phyloP scores from a whole-genome alignment of 2,797 vertebrate genomes.

The Alcedo quadribrachys region DNA sequence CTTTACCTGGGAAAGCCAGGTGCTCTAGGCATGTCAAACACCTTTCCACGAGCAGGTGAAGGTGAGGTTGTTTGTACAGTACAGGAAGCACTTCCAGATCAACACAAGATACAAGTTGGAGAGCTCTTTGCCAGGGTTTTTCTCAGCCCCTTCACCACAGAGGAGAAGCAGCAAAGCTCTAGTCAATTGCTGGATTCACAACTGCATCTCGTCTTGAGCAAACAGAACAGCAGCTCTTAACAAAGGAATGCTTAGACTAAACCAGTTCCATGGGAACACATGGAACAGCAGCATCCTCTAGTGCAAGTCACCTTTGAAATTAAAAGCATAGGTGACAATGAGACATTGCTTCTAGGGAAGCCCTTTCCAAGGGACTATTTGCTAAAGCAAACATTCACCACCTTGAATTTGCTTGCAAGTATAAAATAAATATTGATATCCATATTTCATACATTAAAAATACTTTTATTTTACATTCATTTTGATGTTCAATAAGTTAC shows the following conservation, averaged over 20 bases:
- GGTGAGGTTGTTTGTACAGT: conserved; percentile 28
- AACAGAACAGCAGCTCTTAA: conserved; percentile 54
- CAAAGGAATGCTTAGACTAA: conserved; percentile 54
- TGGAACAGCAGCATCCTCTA: conserved; percentile 67
- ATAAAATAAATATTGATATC: conserved; percentile 72
- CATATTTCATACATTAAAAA: conserved; percentile 72
- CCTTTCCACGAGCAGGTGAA: conserved; percentile 32
- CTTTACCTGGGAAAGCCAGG: conserved; percentile 47
- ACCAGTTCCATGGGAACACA: conserved; percentile 34
- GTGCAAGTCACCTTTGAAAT: conserved; percentile 64
- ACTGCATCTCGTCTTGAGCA: conserved; percentile 19
- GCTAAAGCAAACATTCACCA: conserved; percentile 60
- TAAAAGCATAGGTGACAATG: conserved; percentile 46
- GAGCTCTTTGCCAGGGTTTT: conserved; percentile 4
- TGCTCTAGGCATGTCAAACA: conserved; percentile 51
- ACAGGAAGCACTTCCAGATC: conserved; percentile 37
- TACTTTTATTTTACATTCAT: conserved; percentile 75
- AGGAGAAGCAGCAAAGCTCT: conserved; percentile 8
- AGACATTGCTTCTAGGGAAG: conserved; percentile 61
- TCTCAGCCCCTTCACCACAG: conserved; percentile 21
- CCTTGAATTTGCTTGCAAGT: conserved; percentile 58
- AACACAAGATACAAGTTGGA: background rate
- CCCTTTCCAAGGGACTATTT: conserved; percentile 60
- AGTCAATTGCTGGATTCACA: background rate
- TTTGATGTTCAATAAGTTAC: conserved; percentile 71